Percentiles rank a stretch among this genome's conserved stretches.
These are phyloP conservation scores for Chelonus insularis DNA, from an alignment of 1,140 invertebrate species.

Conservation along the genomic window DNA sequence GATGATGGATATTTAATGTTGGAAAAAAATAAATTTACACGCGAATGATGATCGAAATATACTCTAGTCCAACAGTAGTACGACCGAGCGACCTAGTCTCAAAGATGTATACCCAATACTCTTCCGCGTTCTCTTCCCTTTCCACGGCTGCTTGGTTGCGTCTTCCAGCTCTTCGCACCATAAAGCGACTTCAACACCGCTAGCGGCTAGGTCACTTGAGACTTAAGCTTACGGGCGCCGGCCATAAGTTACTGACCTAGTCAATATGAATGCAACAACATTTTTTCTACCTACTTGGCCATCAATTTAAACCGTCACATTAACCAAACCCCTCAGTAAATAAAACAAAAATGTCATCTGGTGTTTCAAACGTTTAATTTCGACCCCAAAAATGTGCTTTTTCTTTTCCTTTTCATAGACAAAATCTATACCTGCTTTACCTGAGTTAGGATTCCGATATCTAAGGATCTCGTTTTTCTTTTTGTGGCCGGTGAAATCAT, in stretches of 20 bases:
- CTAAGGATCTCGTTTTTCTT: neutral
- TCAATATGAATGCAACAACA: slow-evolving; percentile 35
- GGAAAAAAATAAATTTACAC: neutral
- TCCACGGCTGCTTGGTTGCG: slow-evolving; percentile 39
- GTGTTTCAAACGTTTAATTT: too few species aligned
- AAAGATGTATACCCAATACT: slow-evolving; percentile 53
- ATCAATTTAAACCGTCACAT: too few species aligned
- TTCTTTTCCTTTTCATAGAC: too few species aligned
- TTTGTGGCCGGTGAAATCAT: neutral
- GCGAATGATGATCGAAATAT: slow-evolving; percentile 9
- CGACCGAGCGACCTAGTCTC: slow-evolving; percentile 59
- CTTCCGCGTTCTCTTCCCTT: slow-evolving; percentile 60
- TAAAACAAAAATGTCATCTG: too few species aligned
- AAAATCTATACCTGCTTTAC: neutral
- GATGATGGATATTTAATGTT: neutral
- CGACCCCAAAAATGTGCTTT: too few species aligned
- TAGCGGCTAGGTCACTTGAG: slow-evolving; percentile 47
- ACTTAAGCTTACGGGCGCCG: slow-evolving; percentile 27
- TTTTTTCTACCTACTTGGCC: too few species aligned
- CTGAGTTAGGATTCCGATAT: neutral
- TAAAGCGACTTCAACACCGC: slow-evolving; percentile 30
- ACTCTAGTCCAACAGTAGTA: slow-evolving; percentile 49
- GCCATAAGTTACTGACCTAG: slow-evolving; percentile 47
- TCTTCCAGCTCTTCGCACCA: slow-evolving; percentile 29
- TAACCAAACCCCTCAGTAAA: too few species aligned